A percentile compares a stretch with the other conserved stretches of the same genome.
Evolutionary conservation across 2,113 vertebrate genomes (phyloP).

Genomic region (Seriola dumerili): DNA sequence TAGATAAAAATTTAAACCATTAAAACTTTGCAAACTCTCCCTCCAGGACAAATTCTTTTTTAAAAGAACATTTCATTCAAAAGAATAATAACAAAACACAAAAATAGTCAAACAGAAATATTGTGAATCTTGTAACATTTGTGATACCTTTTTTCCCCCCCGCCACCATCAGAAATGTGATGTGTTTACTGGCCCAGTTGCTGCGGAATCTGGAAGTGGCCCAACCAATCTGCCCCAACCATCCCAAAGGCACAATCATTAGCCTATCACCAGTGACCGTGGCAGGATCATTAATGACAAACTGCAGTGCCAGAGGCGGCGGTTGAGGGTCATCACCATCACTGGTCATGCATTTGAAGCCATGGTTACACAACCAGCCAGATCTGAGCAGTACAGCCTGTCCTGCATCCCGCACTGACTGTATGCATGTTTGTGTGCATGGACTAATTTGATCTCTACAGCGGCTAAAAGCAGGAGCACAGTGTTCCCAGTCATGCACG

Average conservation of each 20-base stretch:
- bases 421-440: constrained; percentile 14
- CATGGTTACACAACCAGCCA: constrained; percentile 62
- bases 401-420: constrained; percentile 38
- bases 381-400: constrained; percentile 43
- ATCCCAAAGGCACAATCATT: constrained; percentile 63
- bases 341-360: constrained; percentile 29
- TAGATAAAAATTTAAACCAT: background rate
- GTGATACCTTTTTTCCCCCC: background rate
- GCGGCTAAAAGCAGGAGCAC: constrained; percentile 28
- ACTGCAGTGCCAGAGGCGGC: constrained; percentile 35
- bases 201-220: constrained; percentile 28
- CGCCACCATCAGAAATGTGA: background rate
- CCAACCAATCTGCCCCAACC: constrained; percentile 36
- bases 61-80: background rate
- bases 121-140: background rate
- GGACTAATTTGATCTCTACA: constrained; percentile 49
- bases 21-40: background rate
- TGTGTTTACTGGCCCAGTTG: constrained; percentile 64
- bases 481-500: constrained; percentile 17
- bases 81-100: background rate
- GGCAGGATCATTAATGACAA: constrained; percentile 71
- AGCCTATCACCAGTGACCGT: constrained; percentile 71
- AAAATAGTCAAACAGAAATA: background rate
- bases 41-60: background rate
- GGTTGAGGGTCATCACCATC: constrained; percentile 38